phyloP scores from a whole-genome alignment of 2,888 invertebrate genomes.

The Machimus atricapillus region DNA sequence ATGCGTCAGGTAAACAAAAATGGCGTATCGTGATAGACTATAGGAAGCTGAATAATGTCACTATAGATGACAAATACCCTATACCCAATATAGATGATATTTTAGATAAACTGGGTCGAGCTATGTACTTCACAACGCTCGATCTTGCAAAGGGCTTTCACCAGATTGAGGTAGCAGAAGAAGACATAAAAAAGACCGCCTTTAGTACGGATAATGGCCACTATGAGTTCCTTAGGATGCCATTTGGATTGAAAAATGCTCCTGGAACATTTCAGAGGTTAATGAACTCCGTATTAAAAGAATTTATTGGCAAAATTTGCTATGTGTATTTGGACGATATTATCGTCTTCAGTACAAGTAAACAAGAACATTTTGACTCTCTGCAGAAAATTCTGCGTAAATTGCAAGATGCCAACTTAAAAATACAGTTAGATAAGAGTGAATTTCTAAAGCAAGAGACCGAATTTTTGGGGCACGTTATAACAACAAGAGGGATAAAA shows the following conservation, averaged over 20 bases:
- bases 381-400: neutral
- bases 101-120: neutral
- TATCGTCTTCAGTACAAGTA: neutral
- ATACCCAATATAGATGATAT: slow-evolving; percentile 46
- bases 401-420: neutral
- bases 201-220: slow-evolving; percentile 8
- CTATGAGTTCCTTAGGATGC: neutral
- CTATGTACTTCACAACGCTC: slow-evolving; percentile 51
- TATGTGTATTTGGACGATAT: neutral
- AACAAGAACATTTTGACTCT: neutral
- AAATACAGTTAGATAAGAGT: slow-evolving; percentile 1
- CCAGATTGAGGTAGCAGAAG: slow-evolving; percentile 51
- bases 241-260: neutral
- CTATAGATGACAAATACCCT: slow-evolving; percentile 43
- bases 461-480: slow-evolving; percentile 8
- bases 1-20: slow-evolving; percentile 22
- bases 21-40: slow-evolving; percentile 42
- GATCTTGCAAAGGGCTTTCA: slow-evolving; percentile 53
- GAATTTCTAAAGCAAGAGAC: neutral
- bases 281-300: neutral
- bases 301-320: neutral
- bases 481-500: neutral
- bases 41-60: slow-evolving; percentile 36
- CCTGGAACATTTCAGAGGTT: neutral
- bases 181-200: slow-evolving; percentile 53